Base-by-base conservation (phyloP, 2,113 vertebrate species). In the Caloenas nicobarica region DNA sequence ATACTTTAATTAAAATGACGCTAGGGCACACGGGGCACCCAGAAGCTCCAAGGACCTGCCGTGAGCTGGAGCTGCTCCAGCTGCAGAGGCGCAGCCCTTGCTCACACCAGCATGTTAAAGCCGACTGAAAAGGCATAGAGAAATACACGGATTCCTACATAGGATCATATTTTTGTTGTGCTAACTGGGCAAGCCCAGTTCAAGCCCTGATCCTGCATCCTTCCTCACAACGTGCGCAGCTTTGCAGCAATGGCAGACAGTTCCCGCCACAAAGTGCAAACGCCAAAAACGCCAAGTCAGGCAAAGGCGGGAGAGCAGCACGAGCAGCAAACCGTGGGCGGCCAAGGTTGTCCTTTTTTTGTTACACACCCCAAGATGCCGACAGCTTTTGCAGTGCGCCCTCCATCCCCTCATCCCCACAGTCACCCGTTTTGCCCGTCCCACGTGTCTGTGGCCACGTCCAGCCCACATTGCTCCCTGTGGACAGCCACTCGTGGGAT, bases 381-480 rank as follows among this genome's bases (percentile, higher is more conserved):
- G 1, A 33, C 29, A 25, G 65, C 18, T 56, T 16, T 29, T 7
- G 65, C 54, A n/a, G 5, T 3, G 24, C 11, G 2, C n/a, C 5
- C 7, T 15, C 31, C 2, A 0, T n/a, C 51, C 51, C 26, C 51
- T 5, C 14, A 17, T 46, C 26, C 31, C 31, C 25, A 5, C 4
- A 3, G 51, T 8, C 38, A 3, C 53, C 42, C 3, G 0, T 57
- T 48, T 33, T 2, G 1, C 33, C 50, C 1, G 0, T 28, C 48
- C 40, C 34, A 22, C 7, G 1, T 0, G 0, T 9, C 17, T 19
- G 9, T 10, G 25, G 40, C 70, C 26, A 4, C 9, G 0, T 26
- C 42, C 42, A 15, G 29, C 60, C 42, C 34, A 4, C 1, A 4
- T 33, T 51, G 36, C 60, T 50, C 16, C 53, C 51, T 16, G 1